These are phyloP conservation scores for Tamandua tetradactyla DNA, from an alignment of 2,797 vertebrate species.

Conservation along the genomic window DNA sequence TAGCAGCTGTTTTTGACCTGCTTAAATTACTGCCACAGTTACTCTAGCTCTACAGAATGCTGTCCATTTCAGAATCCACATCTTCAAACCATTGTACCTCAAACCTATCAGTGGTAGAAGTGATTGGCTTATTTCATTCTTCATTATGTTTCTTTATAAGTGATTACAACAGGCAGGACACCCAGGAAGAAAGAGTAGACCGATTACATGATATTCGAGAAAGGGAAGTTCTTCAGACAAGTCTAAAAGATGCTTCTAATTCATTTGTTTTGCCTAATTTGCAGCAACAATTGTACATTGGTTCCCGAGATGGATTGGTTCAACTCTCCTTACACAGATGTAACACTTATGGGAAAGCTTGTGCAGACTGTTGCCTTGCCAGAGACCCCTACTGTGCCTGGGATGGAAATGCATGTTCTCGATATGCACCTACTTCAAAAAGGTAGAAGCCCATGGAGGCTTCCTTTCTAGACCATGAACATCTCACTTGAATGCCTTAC, in stretches of 20 bases:
- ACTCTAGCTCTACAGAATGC: slow-evolving; percentile 43
- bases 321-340: slow-evolving; percentile 97
- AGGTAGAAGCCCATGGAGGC: slow-evolving; percentile 84
- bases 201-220: slow-evolving; percentile 36
- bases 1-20: slow-evolving; percentile 65
- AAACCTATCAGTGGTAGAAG: background rate
- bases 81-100: background rate
- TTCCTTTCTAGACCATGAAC: background rate
- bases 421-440: slow-evolving; percentile 95
- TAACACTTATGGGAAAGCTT: slow-evolving; percentile 95
- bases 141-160: slow-evolving; percentile 25
- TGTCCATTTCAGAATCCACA: slow-evolving; percentile 43
- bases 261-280: slow-evolving; percentile 82
- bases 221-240: slow-evolving; percentile 61
- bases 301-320: slow-evolving; percentile 93
- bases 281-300: slow-evolving; percentile 97
- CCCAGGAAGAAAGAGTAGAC: slow-evolving; percentile 51
- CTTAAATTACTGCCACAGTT: slow-evolving; percentile 61
- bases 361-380: slow-evolving; percentile 97
- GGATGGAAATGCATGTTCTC: slow-evolving; percentile 95
- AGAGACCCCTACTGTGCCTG: slow-evolving; percentile 99
- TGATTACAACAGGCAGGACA: background rate
- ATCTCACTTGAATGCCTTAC: fast-evolving
- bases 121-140: background rate
- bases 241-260: slow-evolving; percentile 77